Evolutionary conservation across 2,888 invertebrate species (phyloP).

Genomic region (Magallana nippona): DNA sequence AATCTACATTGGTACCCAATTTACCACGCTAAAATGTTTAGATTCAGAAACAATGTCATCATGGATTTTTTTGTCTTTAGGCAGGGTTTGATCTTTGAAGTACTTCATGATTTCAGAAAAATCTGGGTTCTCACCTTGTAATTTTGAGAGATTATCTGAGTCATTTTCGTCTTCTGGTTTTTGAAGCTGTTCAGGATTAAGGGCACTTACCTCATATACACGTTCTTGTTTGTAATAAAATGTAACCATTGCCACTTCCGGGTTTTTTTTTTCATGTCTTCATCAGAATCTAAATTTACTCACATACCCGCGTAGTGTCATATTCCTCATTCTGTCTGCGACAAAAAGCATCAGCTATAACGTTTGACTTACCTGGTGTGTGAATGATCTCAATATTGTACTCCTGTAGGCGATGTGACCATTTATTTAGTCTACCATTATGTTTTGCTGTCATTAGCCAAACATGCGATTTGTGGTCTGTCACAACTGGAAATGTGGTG

Average conservation of each 20-base stretch:
- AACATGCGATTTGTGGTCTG: conserved; percentile 46
- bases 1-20: conserved; percentile 43
- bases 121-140: conserved; percentile 44
- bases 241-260: conserved; percentile 31
- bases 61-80: conserved; percentile 30
- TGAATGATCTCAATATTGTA: conserved; percentile 40
- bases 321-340: background rate
- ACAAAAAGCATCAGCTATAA: conserved; percentile 16
- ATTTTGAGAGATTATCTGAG: background rate
- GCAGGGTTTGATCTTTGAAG: conserved; percentile 22
- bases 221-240: conserved; percentile 1
- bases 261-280: background rate
- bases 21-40: conserved; percentile 38
- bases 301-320: background rate
- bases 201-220: background rate
- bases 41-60: conserved; percentile 29
- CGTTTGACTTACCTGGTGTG: conserved; percentile 35
- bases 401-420: conserved; percentile 42
- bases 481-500: conserved; percentile 43
- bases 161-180: conserved; percentile 6
- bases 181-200: conserved; percentile 22
- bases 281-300: background rate
- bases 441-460: conserved; percentile 45
- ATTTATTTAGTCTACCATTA: conserved; percentile 40
- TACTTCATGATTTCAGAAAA: conserved; percentile 40